A percentile compares a stretch with the other conserved stretches of the same genome.
phyloP scores from a whole-genome alignment of 2,113 vertebrate genomes.

The Neolamprologus sp. region DNA sequence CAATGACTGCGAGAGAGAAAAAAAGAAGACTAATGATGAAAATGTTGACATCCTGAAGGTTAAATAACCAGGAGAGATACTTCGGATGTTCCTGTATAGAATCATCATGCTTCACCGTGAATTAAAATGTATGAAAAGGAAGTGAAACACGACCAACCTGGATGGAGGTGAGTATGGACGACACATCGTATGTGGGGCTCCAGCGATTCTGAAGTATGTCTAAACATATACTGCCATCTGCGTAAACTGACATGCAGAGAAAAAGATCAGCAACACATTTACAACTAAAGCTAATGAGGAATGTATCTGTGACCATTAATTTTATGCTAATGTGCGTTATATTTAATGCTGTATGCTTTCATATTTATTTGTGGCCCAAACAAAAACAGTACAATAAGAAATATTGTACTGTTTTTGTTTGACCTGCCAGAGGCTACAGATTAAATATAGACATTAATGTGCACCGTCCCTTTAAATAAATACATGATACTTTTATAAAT shows the following conservation, averaged over 20 bases:
- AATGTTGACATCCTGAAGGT: neutral
- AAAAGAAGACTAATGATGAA: neutral
- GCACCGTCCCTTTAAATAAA: neutral
- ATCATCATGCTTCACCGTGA: neutral
- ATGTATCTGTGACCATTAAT: accelerated
- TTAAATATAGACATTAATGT: neutral
- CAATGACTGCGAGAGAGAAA: slow-evolving; percentile 76
- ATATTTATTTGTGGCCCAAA: neutral
- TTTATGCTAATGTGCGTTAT: neutral
- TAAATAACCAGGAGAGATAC: neutral
- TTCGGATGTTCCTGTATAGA: neutral
- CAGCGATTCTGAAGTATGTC: slow-evolving; percentile 99
- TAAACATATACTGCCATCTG: slow-evolving; percentile 99
- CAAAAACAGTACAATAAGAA: too few relatives aligned
- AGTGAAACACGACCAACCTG: slow-evolving; percentile 74
- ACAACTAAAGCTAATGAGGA: neutral
- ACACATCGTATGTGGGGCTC: slow-evolving; percentile 97
- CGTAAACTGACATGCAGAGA: slow-evolving; percentile 78
- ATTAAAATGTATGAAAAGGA: neutral
- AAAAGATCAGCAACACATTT: neutral
- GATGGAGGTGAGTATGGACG: slow-evolving; percentile 98
- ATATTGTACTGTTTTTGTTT: neutral
- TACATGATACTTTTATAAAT: neutral
- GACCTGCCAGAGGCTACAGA: neutral
- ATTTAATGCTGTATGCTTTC: neutral